Evolutionary conservation across 2,888 invertebrate genomes (phyloP), one percentile per base, ranked within the genome.

Genomic region (Drosophila borborema): DNA sequence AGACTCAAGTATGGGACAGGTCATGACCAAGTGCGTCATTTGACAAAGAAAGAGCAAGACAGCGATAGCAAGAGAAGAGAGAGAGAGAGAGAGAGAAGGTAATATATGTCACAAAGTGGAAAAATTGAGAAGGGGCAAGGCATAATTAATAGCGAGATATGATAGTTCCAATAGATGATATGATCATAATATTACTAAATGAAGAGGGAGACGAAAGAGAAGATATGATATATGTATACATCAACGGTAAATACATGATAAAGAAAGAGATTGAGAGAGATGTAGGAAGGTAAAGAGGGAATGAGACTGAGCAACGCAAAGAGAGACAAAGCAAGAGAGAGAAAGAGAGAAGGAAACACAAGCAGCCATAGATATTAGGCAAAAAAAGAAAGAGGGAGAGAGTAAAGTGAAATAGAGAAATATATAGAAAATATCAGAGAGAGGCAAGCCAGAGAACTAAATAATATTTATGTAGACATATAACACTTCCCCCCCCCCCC

Each of bases 21-120:
- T 76, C 72, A 64, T 62, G 60, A 66, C 55, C 59, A 67, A 64
- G 45, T 67, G 71, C 43, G 49, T 61, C 68, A 68, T 60, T 31
- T 16, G 45, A 45, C 20, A 40, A 46, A 20, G 3, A 6, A n/a
- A 16, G 40, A 8, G 12, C 10, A 2, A 14, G 51, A 14, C 3
- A n/a, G 3, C 9, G 23, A 20, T 23, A 20, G 12, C 18, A 28
- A 3, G 1, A 18, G 1, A 41, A 20, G 20, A 14, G 45, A 12
- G 16, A 31, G 16, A 3, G 18, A 5, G 28, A 31, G 48, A 48
- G 16, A 28, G n/a, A n/a, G n/a, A 31, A n/a, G 31, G n/a, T 7
- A 4, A n/a, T n/a, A 31, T 31, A 31, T 49, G 31, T 18, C 31
- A 49, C n/a, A 31, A 6, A n/a, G 28, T 31, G 9, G n/a, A 28